A percentile compares a stretch with the other conserved stretches of the same genome.
Evolutionary conservation across 1,140 invertebrate genomes (phyloP).

Genomic region (Neodiprion lecontei): DNA sequence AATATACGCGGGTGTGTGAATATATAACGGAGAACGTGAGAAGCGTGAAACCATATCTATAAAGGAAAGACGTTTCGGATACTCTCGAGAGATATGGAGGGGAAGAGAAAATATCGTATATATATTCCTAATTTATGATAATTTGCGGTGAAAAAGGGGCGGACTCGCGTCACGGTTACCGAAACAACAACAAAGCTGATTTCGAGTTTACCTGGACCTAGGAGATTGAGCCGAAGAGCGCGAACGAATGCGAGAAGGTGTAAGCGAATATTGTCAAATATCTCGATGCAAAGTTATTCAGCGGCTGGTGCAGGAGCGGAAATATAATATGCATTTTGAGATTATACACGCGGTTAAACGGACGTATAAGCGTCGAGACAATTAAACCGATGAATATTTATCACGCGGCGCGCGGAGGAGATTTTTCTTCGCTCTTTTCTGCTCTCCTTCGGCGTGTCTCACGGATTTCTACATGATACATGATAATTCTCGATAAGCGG

Average conservation of each 20-base stretch:
- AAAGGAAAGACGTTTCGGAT: neutral
- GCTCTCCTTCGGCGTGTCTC: too few relatives aligned
- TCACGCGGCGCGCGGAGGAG: neutral
- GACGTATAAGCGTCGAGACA: neutral
- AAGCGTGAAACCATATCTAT: too few relatives aligned
- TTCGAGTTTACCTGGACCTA: neutral
- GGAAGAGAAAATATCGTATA: too few relatives aligned
- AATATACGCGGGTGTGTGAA: too few relatives aligned
- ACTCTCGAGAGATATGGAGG: neutral
- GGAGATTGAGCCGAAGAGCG: too few relatives aligned
- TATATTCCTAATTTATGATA: constrained; percentile 54
- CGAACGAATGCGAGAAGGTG: too few relatives aligned
- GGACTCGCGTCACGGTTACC: neutral
- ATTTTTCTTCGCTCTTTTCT: too few relatives aligned
- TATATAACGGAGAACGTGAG: too few relatives aligned
- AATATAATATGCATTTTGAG: neutral
- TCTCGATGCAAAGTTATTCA: constrained; percentile 5
- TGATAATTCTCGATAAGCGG: too few relatives aligned
- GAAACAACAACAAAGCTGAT: constrained; percentile 5
- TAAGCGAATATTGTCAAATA: neutral
- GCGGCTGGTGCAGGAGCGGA: neutral
- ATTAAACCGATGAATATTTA: constrained; percentile 5
- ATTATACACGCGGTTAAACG: too few relatives aligned
- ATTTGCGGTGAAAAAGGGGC: constrained; percentile 34
- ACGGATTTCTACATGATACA: too few relatives aligned